Evolutionary conservation across 2,113 vertebrate genomes (phyloP), one percentile per base, ranked within the genome.

Genomic region (Lethenteron camtschaticum): DNA sequence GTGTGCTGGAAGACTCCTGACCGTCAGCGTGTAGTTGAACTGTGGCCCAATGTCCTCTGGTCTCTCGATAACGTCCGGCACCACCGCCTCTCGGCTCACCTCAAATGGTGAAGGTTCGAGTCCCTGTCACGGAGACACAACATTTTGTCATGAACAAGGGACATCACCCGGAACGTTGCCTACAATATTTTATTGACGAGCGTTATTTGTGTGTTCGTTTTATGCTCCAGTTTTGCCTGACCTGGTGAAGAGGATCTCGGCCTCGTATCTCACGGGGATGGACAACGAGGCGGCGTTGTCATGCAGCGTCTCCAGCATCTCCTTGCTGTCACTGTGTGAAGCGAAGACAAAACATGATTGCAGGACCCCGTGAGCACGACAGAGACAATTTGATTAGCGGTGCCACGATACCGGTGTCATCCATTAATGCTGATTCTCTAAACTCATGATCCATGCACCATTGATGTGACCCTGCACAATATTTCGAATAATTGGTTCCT

Each of bases 201-300:
- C 41, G 41, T 41, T 41, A 41, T 41, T 41, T 41, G 41, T 41
- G 41, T 7, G 7, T 41, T 41, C 41, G 41, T 41, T 41, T 6
- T 41, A 41, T 41, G 41, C 41, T 41, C 5, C 41, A 41, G 41
- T 41, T 41, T 11, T 11, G 10, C 4, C 79, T 56, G 74, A 96
- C 91, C 88, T 87, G 77, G 87, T 95, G 81, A 97, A 95, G 69
- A 96, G 87, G 16, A 96, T 74, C 18, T 96, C 87, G 0, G 83
- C 83, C 74, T 95, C 86, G 1, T 96, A 90, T 66, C 80, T 90
- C 57, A 97, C 79, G 57, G 80, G 82, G 41, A 87, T 79, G 57
- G 78, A 78, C 70, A 96, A 78, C 68, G 84, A 76, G 56, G 79
- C 86, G 0, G 18, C 68, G 73, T 96, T 97, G 81, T 97, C 85